phyloP scores from a whole-genome alignment of 1,140 invertebrate genomes.

The Pseudoatta argentina region DNA sequence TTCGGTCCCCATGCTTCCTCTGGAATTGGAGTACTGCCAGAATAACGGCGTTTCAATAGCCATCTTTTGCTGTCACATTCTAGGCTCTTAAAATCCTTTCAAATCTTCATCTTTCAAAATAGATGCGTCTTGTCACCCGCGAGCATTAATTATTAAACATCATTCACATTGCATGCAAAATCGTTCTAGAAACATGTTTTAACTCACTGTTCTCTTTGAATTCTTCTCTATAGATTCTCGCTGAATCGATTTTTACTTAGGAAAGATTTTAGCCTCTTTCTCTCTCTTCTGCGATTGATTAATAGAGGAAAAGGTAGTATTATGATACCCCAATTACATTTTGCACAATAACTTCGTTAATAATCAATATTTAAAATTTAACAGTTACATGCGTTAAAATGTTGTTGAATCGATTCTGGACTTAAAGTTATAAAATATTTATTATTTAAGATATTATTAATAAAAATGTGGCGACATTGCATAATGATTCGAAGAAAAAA shows the following conservation, averaged over 20 bases:
- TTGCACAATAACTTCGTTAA: no score
- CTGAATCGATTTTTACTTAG: neutral
- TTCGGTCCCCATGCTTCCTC: conserved; percentile 37
- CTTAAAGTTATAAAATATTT: no score
- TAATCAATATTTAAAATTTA: no score
- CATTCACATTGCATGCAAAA: neutral
- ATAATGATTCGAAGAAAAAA: no score
- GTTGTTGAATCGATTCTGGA: no score
- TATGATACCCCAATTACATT: no score
- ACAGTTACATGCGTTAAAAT: no score
- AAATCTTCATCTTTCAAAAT: conserved; percentile 27
- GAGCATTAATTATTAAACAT: conserved; percentile 49
- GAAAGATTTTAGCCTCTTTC: neutral
- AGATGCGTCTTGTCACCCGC: neutral
- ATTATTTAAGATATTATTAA: no score
- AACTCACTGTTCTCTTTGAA: neutral
- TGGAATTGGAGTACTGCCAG: conserved; percentile 61
- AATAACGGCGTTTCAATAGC: conserved; percentile 52
- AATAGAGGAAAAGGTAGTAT: no score
- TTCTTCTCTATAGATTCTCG: neutral
- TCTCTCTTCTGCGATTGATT: neutral
- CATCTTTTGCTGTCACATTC: conserved; percentile 56
- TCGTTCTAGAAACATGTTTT: neutral
- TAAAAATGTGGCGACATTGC: no score
- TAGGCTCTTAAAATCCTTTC: conserved; percentile 16